Evolutionary conservation across 2,113 vertebrate species (phyloP).

Genomic region (Proterorhinus semilunaris): DNA sequence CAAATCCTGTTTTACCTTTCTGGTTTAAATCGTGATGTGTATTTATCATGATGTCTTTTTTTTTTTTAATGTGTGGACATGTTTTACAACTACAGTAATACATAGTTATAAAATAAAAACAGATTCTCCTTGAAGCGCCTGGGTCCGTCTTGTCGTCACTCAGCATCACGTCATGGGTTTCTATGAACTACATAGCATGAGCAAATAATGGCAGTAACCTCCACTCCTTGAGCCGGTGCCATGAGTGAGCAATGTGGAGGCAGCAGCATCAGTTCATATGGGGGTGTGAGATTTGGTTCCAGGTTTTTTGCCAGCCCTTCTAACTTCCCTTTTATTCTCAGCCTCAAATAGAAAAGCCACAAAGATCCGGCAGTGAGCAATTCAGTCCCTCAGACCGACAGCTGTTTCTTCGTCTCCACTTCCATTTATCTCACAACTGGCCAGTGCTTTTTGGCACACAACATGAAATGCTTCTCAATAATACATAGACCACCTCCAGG

Average conservation of each 20-base stretch:
- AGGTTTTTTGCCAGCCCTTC: slow-evolving; percentile 2
- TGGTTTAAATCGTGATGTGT: too few species aligned
- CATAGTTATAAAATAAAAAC: too few species aligned
- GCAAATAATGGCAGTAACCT: slow-evolving; percentile 12
- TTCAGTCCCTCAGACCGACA: slow-evolving; percentile 23
- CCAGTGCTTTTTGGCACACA: slow-evolving; percentile 48
- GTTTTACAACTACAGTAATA: neutral
- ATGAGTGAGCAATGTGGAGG: slow-evolving; percentile 32
- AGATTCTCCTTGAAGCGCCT: too few species aligned
- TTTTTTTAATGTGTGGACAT: neutral
- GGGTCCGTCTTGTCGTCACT: neutral
- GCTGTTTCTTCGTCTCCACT: slow-evolving; percentile 10
- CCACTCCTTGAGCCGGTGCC: slow-evolving; percentile 34
- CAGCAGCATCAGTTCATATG: slow-evolving; percentile 30
- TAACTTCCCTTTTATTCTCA: slow-evolving; percentile 14
- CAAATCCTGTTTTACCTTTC: too few species aligned
- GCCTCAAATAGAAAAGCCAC: slow-evolving; percentile 7
- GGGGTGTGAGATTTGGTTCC: slow-evolving; percentile 20
- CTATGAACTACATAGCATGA: neutral
- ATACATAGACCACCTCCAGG: slow-evolving; percentile 61
- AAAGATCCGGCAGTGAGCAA: slow-evolving; percentile 4
- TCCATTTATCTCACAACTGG: slow-evolving; percentile 48
- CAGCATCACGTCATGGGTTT: neutral
- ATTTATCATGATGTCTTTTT: too few species aligned
- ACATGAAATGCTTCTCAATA: slow-evolving; percentile 63